These are phyloP conservation scores for Apaloderma vittatum DNA, from an alignment of 2,113 vertebrate species.

Conservation along the genomic window DNA sequence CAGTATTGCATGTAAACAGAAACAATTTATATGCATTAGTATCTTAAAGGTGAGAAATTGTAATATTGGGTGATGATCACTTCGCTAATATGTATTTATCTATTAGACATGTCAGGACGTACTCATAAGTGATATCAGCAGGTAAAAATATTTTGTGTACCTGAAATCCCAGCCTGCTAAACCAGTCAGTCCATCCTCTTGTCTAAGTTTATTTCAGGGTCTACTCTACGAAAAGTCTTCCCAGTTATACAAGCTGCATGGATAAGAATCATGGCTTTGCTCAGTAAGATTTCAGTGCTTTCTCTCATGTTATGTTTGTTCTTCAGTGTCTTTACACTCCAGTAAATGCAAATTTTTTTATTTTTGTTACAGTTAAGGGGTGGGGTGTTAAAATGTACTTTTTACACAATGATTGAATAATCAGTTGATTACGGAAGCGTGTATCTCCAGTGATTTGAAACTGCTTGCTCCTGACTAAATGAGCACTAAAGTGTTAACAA, in stretches of 20 bases:
- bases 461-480: not conserved
- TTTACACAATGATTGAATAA: not conserved
- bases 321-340: not conserved
- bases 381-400: not conserved
- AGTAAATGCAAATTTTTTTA: not conserved
- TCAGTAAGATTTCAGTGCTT: not conserved
- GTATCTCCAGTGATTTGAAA: not conserved
- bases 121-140: not conserved
- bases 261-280: not conserved
- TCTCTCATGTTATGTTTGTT: not conserved
- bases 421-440: not conserved
- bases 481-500: not conserved
- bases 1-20: constrained; percentile 42
- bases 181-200: not conserved
- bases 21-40: constrained; percentile 33
- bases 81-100: constrained; percentile 38
- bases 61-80: not conserved
- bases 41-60: constrained; percentile 37
- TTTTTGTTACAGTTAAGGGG: not conserved
- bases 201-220: not conserved
- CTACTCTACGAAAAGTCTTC: not conserved
- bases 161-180: not conserved
- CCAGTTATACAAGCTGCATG: not conserved
- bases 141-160: not conserved
- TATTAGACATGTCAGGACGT: not conserved